These are phyloP conservation scores for Bothrops jararaca DNA, from an alignment of 2,113 vertebrate genomes.

Conservation along the genomic window DNA sequence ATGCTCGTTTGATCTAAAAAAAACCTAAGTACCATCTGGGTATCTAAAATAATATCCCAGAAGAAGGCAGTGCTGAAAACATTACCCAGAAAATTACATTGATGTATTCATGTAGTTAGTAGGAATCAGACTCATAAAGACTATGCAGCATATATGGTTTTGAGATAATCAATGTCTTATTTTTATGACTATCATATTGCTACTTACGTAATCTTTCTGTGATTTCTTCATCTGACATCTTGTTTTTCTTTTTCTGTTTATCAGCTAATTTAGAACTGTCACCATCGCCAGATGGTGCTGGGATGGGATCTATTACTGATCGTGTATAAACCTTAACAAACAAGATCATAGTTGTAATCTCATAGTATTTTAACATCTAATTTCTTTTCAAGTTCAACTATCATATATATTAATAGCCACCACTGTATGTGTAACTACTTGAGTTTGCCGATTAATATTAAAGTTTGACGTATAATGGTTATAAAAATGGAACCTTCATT, in stretches of 20 bases:
- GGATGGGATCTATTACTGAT: constrained; percentile 92
- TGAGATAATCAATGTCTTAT: neutral
- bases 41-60: neutral
- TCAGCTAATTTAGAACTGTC: constrained; percentile 83
- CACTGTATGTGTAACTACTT: neutral
- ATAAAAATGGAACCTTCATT: neutral
- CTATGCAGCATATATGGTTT: neutral
- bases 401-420: neutral
- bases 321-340: constrained; percentile 86
- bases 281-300: constrained; percentile 77
- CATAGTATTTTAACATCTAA: neutral
- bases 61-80: neutral
- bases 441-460: neutral
- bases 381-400: neutral
- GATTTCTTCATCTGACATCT: constrained; percentile 97
- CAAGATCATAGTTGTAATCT: neutral
- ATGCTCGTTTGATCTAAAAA: neutral
- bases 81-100: neutral
- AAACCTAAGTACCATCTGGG: neutral
- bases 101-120: neutral
- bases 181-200: neutral
- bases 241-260: constrained; percentile 92
- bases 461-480: neutral
- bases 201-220: constrained; percentile 95
- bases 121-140: neutral